Evolutionary conservation across 1,140 invertebrate genomes (phyloP), one percentile per base, ranked within the genome.

Genomic region (Lepidurus arcticus): DNA sequence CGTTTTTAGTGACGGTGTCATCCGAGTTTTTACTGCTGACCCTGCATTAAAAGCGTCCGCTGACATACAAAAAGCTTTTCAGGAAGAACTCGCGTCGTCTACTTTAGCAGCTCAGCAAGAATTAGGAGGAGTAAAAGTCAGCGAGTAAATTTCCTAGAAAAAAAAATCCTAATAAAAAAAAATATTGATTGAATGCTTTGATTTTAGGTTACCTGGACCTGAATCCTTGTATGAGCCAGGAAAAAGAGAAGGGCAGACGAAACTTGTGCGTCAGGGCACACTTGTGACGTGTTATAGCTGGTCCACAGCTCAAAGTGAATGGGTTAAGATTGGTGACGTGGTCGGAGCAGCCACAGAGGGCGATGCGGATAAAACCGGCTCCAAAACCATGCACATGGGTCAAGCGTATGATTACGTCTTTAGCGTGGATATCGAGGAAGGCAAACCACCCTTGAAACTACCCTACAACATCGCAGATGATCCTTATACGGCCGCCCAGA

Each of bases 391-490:
- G 78, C 90, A 90, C 83, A 91, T 97, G 83, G 95, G 95, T 81
- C 85, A 86, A 82, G 92, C 95, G 82, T 98, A 98, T 84, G 97
- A 98, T 87, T 98, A 91, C 86, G 96, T 98, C 24, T 98, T 98
- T 84, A 92, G 90, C 80, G 94, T 99, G 6, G 95, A 97, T 82
- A 91, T 98, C 78, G 93, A 97, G 83, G 95, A 97, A 83, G 94
- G 92, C 1, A 89, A 90, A 74, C 92, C 93, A 2, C 89, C 94
- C 0, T 85, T 98, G 5, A 98, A 98, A 85, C 85, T 99, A 75
- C 95, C 95, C 0, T 98, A 94, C 84, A 98, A 98, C 84, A 89
- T 89, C 11, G 83, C 82, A 34, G 90, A 92, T 81, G 89, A 92
- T 82, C 90, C 90, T 0, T 91, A 88, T 86, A 84, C 87, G 80